A percentile compares a stretch with the other conserved stretches of the same genome.
Conservation (phyloP, 2,113 vertebrate genomes). For the Entomyzon cyanotis region DNA sequence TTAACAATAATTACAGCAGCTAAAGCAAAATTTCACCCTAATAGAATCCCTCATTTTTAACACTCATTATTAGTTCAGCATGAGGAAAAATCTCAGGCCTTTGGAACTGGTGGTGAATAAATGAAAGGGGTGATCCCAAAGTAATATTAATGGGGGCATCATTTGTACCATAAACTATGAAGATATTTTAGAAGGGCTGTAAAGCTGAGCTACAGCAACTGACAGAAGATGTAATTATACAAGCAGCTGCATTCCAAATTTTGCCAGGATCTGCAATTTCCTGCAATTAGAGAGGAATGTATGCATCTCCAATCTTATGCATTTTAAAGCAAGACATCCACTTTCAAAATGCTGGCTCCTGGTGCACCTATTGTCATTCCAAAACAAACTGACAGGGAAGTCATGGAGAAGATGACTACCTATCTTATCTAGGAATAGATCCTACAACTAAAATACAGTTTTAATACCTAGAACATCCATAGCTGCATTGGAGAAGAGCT, state of each 20-base stretch:
- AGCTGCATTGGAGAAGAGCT: neutral
- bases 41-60: neutral
- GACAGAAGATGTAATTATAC: conserved; percentile 57
- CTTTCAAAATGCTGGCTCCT: neutral
- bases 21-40: neutral
- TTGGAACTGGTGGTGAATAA: neutral
- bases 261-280: conserved; percentile 45
- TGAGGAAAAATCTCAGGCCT: neutral
- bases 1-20: neutral
- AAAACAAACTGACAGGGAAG: neutral
- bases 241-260: conserved; percentile 59
- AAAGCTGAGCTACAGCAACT: conserved; percentile 49
- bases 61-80: neutral
- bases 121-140: neutral
- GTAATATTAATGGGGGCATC: neutral
- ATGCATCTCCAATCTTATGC: neutral
- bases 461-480: neutral
- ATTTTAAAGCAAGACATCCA: conserved; percentile 10
- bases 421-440: neutral
- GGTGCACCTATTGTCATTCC: neutral
- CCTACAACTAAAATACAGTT: neutral
- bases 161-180: neutral
- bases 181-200: conserved; percentile 23
- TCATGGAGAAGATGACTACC: neutral
- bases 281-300: conserved; percentile 44